A percentile compares a stretch with the other conserved stretches of the same genome.
Evolutionary conservation across 2,888 invertebrate genomes (phyloP).

Genomic region (Phrixothrix hirtus): DNA sequence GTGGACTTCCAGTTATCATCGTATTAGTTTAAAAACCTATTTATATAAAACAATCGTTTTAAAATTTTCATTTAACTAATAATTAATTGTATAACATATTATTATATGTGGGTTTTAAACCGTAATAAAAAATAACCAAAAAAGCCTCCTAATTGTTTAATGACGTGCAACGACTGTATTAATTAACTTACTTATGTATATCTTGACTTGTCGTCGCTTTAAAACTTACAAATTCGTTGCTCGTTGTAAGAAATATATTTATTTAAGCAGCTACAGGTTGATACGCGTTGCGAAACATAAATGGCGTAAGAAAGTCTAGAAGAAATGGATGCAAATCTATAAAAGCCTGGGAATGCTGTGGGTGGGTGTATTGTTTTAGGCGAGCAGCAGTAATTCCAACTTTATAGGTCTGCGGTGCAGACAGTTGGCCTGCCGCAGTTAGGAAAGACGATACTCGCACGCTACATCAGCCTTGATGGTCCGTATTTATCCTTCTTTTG

Average conservation of each 20-base stretch:
- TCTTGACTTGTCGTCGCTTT: no score
- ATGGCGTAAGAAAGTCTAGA: conserved; percentile 27
- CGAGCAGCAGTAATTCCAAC: conserved; percentile 15
- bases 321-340: conserved; percentile 28
- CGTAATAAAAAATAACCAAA: no score
- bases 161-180: no score
- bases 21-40: background rate
- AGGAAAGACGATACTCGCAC: conserved; percentile 24
- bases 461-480: conserved; percentile 17
- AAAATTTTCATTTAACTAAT: conserved; percentile 14
- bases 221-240: no score
- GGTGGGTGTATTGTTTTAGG: conserved; percentile 34
- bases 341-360: conserved; percentile 32
- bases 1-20: background rate
- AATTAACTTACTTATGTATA: no score
- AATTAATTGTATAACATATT: no score
- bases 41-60: conserved; percentile 21
- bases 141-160: no score
- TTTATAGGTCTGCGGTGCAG: conserved; percentile 34
- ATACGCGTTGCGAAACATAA: no score
- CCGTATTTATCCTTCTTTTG: conserved; percentile 23
- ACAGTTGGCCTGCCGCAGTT: conserved; percentile 23
- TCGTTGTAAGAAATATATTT: no score
- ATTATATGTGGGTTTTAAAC: no score
- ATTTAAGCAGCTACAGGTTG: no score